Base-by-base conservation (phyloP, 2,888 invertebrate species). In the Aproaerema taeniolella region DNA sequence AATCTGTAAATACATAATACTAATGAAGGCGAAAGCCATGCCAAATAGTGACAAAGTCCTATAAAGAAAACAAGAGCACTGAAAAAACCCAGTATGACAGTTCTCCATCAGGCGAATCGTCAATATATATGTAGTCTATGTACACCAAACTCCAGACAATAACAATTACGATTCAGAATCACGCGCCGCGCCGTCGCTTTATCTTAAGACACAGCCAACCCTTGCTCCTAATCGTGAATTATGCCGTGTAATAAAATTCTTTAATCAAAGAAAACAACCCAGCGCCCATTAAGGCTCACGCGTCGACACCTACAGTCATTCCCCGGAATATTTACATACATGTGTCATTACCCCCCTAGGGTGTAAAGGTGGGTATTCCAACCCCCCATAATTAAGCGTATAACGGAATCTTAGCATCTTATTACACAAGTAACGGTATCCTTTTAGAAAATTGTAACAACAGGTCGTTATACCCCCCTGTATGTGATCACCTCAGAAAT, bases 201-300 rank as follows among this genome's bases (percentile, higher is more conserved):
- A 85, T 85, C 83, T 79, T 64, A 55, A 69, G 67, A 58, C 72
- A 62, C 71, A 72, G 68, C 65, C 63, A 75, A 78, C 82, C 81
- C 83, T 80, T 80, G 65, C 75, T 73, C 79, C 83, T 85, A 86
- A 86, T 86, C 86, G 86, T 85, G 85, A 86, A 83, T 83, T 86
- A 86, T 86, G 76, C 61, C 62, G 76, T 57, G 77, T 81, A 85
- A 85, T 86, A 86, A 86, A 86, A 86, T 85, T 86, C 86, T 86
- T 86, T 86, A 86, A 86, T 86, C 86, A 86, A 86, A 85, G 86
- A 86, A 83, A 82, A 85, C 82, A 85, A 81, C 85, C 77, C 67
- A 71, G 80, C 61, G 55, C 66, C 76, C 83, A 80, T 83, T 85
- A 81, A 74, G 71, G 70, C 72, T 77, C 77, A 78, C 78, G 78